Evolutionary conservation across 2,888 invertebrate species (phyloP).

Genomic region (Gnatocerus cornutus): DNA sequence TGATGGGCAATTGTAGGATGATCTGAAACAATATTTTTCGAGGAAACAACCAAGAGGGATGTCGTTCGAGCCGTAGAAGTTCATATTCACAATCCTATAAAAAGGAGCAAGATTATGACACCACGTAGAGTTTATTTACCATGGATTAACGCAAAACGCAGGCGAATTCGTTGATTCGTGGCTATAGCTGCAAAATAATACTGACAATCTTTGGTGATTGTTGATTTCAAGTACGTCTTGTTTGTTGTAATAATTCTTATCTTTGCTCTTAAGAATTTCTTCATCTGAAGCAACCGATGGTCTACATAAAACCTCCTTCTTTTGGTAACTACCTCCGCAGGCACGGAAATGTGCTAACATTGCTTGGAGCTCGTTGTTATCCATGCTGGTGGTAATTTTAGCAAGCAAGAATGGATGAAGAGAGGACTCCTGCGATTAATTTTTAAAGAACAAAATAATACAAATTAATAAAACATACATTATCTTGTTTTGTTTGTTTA

Average conservation of each 20-base stretch:
- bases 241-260: constrained; percentile 56
- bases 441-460: background rate
- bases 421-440: constrained; percentile 71
- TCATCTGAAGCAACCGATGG: constrained; percentile 57
- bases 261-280: constrained; percentile 57
- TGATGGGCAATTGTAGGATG: constrained; percentile 88
- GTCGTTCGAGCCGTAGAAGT: constrained; percentile 95
- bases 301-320: constrained; percentile 58
- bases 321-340: constrained; percentile 80
- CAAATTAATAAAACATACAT: constrained; percentile 2
- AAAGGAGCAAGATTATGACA: background rate
- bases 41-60: constrained; percentile 96
- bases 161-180: constrained; percentile 84
- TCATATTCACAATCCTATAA: constrained; percentile 91
- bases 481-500: background rate
- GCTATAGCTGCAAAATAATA: constrained; percentile 92
- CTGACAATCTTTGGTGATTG: constrained; percentile 89
- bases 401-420: constrained; percentile 83
- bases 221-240: constrained; percentile 85
- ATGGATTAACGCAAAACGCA: constrained; percentile 92
- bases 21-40: constrained; percentile 92
- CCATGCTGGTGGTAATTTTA: constrained; percentile 79
- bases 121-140: too few relatives aligned
- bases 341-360: constrained; percentile 91
- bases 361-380: constrained; percentile 80